Conservation (phyloP, 1,140 invertebrate genomes). For the Cyphomyrmex costatus region DNA sequence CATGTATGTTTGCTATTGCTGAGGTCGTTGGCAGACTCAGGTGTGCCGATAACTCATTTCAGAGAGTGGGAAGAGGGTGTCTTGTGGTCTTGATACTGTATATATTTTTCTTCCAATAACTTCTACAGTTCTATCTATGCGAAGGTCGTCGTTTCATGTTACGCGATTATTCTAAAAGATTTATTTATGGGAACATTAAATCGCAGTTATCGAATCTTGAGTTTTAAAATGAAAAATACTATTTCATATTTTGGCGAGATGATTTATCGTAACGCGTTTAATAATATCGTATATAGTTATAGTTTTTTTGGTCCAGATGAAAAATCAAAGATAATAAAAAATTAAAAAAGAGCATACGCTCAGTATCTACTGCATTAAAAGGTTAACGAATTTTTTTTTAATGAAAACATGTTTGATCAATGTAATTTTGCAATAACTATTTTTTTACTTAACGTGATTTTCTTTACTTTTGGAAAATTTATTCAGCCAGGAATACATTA, state of each 20-base stretch:
- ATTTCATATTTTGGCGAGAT: neutral
- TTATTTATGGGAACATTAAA: conserved; percentile 24
- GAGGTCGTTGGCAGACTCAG: conserved; percentile 45
- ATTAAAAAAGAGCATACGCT: neutral
- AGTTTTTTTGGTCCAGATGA: neutral
- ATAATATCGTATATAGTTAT: neutral
- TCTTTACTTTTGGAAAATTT: neutral
- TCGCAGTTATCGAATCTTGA: conserved; percentile 5
- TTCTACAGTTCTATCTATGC: neutral
- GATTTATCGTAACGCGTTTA: neutral
- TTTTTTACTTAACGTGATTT: neutral
- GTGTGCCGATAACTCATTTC: conserved; percentile 54
- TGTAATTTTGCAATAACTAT: neutral
- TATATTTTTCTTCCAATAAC: conserved; percentile 53
- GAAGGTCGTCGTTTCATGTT: conserved; percentile 14
- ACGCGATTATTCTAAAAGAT: conserved; percentile 20
- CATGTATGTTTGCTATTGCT: neutral
- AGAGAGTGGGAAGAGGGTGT: neutral
- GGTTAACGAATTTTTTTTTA: neutral
- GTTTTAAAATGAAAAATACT: neutral
- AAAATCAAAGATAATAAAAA: conserved; percentile 10
- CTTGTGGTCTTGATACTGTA: conserved; percentile 34
- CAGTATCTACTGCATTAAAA: neutral
- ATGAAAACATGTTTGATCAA: neutral
- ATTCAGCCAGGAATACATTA: conserved; percentile 9